phyloP scores from a whole-genome alignment of 2,113 vertebrate genomes.

The Tenebrosternarchus preto region DNA sequence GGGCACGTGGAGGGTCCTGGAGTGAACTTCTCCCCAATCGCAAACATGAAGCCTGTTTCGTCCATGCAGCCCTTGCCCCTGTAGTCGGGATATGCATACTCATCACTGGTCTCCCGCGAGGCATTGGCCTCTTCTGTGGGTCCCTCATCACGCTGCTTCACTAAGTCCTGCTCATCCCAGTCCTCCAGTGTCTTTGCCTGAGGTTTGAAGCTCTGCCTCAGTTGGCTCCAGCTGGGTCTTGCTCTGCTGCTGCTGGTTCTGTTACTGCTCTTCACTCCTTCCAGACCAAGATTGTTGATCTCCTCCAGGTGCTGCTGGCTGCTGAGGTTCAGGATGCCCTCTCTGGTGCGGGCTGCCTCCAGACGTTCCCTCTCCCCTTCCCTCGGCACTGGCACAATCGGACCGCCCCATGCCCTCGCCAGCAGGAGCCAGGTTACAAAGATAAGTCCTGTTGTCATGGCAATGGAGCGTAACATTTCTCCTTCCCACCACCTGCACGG shows the following conservation, averaged over 20 bases:
- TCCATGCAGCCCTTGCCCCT: constrained; percentile 97
- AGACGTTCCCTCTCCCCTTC: constrained; percentile 68
- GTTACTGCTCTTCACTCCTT: constrained; percentile 74
- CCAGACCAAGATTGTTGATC: constrained; percentile 75
- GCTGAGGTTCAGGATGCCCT: constrained; percentile 70
- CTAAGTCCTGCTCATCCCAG: constrained; percentile 72
- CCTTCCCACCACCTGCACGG: constrained; percentile 81
- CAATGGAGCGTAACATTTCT: constrained; percentile 85
- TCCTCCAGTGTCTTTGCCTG: constrained; percentile 73
- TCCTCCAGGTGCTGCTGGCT: constrained; percentile 76
- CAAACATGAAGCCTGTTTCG: constrained; percentile 95
- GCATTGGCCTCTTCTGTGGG: constrained; percentile 76
- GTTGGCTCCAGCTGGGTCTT: constrained; percentile 74
- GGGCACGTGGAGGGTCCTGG: constrained; percentile 95
- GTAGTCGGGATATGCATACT: constrained; percentile 96
- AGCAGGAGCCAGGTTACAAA: constrained; percentile 89
- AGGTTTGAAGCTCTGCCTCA: constrained; percentile 65
- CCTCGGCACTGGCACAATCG: constrained; percentile 81
- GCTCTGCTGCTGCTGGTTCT: constrained; percentile 77
- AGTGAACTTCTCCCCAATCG: constrained; percentile 93
- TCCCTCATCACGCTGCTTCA: constrained; percentile 75
- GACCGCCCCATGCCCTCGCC: constrained; percentile 80
- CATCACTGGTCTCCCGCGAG: constrained; percentile 84
- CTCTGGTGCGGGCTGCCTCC: constrained; percentile 79
- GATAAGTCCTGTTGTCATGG: constrained; percentile 91